These are phyloP conservation scores for Corythoichthys haematopterus DNA, from an alignment of 2,113 vertebrate species.

Conservation along the genomic window DNA sequence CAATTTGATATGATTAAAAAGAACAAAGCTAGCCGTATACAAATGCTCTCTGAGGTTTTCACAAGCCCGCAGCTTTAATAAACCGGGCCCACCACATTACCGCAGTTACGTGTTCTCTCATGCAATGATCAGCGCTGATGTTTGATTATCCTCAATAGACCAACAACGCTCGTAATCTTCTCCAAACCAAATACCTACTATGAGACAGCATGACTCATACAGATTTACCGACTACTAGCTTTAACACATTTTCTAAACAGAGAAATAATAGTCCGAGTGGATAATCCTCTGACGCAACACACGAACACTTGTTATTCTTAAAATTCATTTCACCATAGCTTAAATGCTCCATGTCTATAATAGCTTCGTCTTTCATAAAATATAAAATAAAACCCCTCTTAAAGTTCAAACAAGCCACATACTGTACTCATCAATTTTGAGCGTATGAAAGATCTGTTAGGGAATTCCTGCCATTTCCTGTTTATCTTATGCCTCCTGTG, in stretches of 20 bases:
- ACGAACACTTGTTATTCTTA: slow-evolving; percentile 17
- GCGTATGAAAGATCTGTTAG: not conserved
- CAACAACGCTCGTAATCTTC: slow-evolving; percentile 34
- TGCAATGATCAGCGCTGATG: slow-evolving; percentile 39
- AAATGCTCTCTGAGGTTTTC: not conserved
- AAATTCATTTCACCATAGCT: slow-evolving; percentile 7
- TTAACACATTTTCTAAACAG: not conserved
- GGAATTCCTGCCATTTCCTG: not conserved
- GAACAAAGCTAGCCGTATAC: slow-evolving; percentile 41
- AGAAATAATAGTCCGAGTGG: slow-evolving; percentile 13
- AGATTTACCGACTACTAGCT: not conserved
- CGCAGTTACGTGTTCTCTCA: slow-evolving; percentile 26
- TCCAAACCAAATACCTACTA: slow-evolving; percentile 40
- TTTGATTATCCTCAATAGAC: slow-evolving; percentile 39
- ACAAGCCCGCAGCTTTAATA: slow-evolving; percentile 3
- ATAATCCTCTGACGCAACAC: slow-evolving; percentile 29
- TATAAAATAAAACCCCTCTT: too few species aligned
- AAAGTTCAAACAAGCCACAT: not conserved
- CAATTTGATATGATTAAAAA: slow-evolving; percentile 62
- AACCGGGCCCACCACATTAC: slow-evolving; percentile 9
- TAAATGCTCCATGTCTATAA: not conserved
- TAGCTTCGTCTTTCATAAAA: too few species aligned
- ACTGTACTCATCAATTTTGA: not conserved
- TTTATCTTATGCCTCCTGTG: not conserved
- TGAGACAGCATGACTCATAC: slow-evolving; percentile 20